Evolutionary conservation across 1,140 invertebrate species (phyloP).

Genomic region (Bicyclus anynana): DNA sequence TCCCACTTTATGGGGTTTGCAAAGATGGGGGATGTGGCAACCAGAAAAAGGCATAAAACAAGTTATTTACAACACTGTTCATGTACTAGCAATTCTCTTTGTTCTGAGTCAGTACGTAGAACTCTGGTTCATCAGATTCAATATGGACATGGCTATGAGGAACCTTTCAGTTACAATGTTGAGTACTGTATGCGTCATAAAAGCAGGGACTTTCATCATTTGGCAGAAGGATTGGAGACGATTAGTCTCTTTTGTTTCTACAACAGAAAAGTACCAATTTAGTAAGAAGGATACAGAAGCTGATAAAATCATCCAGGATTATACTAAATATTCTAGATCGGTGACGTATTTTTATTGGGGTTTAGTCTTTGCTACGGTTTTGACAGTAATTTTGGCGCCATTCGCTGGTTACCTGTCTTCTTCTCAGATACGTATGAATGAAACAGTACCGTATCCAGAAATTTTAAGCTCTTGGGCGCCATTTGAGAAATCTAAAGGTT

Average conservation of each 20-base stretch:
- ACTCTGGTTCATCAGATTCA: conserved; percentile 46
- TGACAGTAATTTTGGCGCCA: conserved; percentile 55
- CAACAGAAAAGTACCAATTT: conserved; percentile 42
- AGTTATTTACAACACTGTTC: conserved; percentile 38
- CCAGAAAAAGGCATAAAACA: conserved; percentile 23
- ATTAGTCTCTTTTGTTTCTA: conserved; percentile 45
- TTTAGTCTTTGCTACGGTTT: conserved; percentile 46
- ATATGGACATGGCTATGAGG: conserved; percentile 44
- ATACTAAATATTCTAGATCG: conserved; percentile 51
- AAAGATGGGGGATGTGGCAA: conserved; percentile 54
- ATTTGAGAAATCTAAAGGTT: conserved; percentile 44
- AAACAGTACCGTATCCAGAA: conserved; percentile 46
- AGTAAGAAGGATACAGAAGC: conserved; percentile 30
- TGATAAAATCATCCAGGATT: conserved; percentile 34
- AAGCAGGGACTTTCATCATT: conserved; percentile 48
- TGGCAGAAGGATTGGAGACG: conserved; percentile 51
- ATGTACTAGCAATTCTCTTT: conserved; percentile 45
- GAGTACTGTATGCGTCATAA: conserved; percentile 52
- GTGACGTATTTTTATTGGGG: conserved; percentile 57
- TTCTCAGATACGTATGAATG: conserved; percentile 30
- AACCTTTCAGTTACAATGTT: conserved; percentile 60
- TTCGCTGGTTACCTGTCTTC: conserved; percentile 41
- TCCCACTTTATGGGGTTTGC: conserved; percentile 48
- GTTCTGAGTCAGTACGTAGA: conserved; percentile 57
- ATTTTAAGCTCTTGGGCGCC: conserved; percentile 57